Evolutionary conservation across 2,888 invertebrate species (phyloP).

Genomic region (Tigriopus californicus): DNA sequence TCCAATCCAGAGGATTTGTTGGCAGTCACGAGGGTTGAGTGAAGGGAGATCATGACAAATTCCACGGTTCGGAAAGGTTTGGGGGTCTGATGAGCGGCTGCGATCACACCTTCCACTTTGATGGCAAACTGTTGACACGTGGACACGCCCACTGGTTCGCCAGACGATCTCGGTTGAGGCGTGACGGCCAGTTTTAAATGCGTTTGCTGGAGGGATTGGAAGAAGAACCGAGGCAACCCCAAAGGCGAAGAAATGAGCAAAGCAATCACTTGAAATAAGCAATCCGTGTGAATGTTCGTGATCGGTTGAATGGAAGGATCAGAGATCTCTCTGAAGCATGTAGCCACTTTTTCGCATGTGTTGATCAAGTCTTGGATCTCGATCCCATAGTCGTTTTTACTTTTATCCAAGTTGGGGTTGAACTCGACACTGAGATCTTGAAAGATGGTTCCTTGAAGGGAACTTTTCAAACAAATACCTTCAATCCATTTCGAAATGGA

Average conservation of each 20-base stretch:
- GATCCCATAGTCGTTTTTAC: not conserved
- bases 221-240: constrained; percentile 55
- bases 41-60: not conserved
- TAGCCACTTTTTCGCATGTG: constrained; percentile 10
- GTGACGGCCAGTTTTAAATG: constrained; percentile 50
- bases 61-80: not conserved
- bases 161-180: constrained; percentile 54
- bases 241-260: constrained; percentile 42
- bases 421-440: constrained; percentile 19
- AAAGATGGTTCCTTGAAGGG: constrained; percentile 22
- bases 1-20: not conserved
- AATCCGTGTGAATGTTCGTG: constrained; percentile 25
- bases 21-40: not conserved
- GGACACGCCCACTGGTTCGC: constrained; percentile 57
- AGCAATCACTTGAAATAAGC: constrained; percentile 27
- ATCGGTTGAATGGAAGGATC: constrained; percentile 18
- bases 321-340: constrained; percentile 9
- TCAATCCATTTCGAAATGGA: constrained; percentile 55
- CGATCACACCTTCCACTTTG: constrained; percentile 77
- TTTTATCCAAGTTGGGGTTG: not conserved
- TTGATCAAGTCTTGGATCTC: constrained; percentile 10
- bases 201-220: constrained; percentile 65
- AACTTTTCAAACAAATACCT: constrained; percentile 38
- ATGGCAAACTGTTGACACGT: constrained; percentile 47
- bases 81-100: not conserved